Evolutionary conservation across 2,113 vertebrate species (phyloP).

Genomic region (Myocastor coypus): DNA sequence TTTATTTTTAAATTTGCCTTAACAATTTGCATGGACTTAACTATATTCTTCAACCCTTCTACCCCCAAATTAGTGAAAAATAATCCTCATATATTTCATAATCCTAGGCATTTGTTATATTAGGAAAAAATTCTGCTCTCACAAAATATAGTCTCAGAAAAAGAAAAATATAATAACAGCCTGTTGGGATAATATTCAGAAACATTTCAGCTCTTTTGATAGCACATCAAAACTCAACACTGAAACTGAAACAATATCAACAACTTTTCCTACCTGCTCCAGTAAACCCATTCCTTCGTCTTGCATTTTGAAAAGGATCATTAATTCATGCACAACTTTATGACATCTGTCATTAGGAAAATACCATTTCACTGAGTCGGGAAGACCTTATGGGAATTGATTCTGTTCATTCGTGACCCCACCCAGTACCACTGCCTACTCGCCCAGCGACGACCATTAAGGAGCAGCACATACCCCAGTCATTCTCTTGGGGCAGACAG

Average conservation of each 20-base stretch:
- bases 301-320: neutral
- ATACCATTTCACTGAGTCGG: neutral
- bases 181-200: neutral
- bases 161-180: neutral
- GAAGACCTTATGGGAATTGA: neutral
- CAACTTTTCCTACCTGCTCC: neutral
- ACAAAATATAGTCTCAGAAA: neutral
- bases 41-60: neutral
- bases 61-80: neutral
- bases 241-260: neutral
- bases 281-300: neutral
- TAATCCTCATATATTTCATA: neutral
- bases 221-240: neutral
- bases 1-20: constrained; percentile 8
- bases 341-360: neutral
- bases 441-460: neutral
- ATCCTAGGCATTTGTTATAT: neutral
- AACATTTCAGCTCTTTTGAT: neutral
- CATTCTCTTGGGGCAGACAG: neutral
- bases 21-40: neutral
- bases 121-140: neutral
- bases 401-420: neutral
- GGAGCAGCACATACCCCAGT: neutral
- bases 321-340: neutral
- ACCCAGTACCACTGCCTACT: neutral